phyloP scores from a whole-genome alignment of 2,888 invertebrate genomes.

The Frankliniella intonsa region DNA sequence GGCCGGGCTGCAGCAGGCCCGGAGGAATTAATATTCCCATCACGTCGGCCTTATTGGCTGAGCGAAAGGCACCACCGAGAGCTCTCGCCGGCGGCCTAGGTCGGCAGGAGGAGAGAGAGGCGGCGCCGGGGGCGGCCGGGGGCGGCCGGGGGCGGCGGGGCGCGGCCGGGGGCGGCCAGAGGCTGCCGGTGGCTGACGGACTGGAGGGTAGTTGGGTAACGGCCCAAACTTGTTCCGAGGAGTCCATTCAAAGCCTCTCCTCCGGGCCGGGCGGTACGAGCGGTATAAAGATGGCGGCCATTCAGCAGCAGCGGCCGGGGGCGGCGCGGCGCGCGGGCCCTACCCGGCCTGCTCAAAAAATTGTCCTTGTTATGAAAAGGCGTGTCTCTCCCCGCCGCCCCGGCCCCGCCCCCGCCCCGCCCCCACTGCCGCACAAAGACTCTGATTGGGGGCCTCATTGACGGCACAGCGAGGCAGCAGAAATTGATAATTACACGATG shows the following conservation, averaged over 20 bases:
- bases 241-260: constrained; percentile 2
- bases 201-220: neutral
- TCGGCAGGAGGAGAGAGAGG: neutral
- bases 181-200: neutral
- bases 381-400: too few species aligned
- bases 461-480: too few species aligned
- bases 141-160: neutral
- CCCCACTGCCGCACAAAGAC: too few species aligned
- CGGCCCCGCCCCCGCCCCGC: too few species aligned
- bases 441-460: too few species aligned
- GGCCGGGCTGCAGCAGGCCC: neutral
- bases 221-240: neutral
- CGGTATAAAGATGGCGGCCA: neutral
- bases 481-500: too few species aligned
- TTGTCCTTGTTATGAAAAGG: too few species aligned
- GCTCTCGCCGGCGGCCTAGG: neutral
- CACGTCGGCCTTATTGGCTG: neutral
- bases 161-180: neutral
- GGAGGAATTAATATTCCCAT: constrained; percentile 16
- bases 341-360: neutral
- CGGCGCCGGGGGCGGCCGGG: neutral
- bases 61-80: neutral
- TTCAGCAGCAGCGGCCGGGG: neutral
- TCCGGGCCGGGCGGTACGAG: neutral
- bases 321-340: too few species aligned